phyloP scores from a whole-genome alignment of 64 coral and sea anemone genomes.

The Montipora capricornis region DNA sequence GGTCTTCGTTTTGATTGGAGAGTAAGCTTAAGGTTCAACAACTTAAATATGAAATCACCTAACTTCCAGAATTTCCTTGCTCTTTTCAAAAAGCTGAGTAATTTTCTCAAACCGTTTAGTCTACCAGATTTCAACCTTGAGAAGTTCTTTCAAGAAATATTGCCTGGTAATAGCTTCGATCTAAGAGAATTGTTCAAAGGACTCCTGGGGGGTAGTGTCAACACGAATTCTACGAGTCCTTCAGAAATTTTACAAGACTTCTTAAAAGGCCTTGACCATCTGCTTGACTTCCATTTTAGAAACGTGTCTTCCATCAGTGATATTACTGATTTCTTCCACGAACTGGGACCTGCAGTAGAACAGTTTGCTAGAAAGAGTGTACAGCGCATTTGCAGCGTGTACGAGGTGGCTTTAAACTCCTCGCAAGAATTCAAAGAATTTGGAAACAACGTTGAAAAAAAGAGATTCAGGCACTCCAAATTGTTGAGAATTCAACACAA shows the following conservation, averaged over 20 bases:
- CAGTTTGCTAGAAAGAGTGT: conserved; percentile 44
- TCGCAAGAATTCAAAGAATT: conserved; percentile 69
- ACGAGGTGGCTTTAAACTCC: conserved; percentile 58
- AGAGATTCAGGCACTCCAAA: conserved; percentile 31
- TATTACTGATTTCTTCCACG: conserved; percentile 67
- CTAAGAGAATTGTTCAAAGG: conserved; percentile 40
- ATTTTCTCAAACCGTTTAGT: conserved; percentile 75
- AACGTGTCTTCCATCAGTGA: conserved; percentile 75
- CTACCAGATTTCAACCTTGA: conserved; percentile 74
- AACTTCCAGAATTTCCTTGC: conserved; percentile 65
- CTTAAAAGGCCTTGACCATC: conserved; percentile 29
- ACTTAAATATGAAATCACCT: conserved; percentile 70
- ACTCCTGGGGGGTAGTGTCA: conserved; percentile 29
- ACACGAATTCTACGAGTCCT: conserved; percentile 30
- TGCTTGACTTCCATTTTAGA: conserved; percentile 49
- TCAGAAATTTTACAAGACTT: conserved; percentile 62
- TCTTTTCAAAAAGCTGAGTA: conserved; percentile 52
- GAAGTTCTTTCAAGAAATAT: conserved; percentile 69
- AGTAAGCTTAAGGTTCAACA: conserved; percentile 71
- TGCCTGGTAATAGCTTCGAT: conserved; percentile 64
- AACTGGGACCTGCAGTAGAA: conserved; percentile 44
- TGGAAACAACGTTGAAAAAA: conserved; percentile 66
- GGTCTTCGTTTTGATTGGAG: conserved; percentile 94
- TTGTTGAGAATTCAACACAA: conserved; percentile 62
- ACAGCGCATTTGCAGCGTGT: conserved; percentile 53